Base-by-base conservation (phyloP, 1,140 invertebrate genomes). In the Bombus confusus region DNA sequence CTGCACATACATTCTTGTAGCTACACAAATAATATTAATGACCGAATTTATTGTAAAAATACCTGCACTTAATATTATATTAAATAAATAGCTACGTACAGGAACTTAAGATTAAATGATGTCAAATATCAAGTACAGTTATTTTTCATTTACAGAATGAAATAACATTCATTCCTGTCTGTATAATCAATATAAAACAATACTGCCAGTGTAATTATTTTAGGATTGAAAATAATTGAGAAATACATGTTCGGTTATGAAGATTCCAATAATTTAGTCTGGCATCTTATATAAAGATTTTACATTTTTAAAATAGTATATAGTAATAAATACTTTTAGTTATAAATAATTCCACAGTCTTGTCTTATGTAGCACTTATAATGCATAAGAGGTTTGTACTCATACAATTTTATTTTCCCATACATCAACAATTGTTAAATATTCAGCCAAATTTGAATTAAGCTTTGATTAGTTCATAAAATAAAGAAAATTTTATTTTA, bases 291-390 rank as follows among this genome's bases (percentile, higher is more conserved):
- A 83, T 62, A 15, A 85, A n/a, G 34, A 85, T 75, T 69, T 85
- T 34, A 80, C 71, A 76, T 86, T 83, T 88, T 83, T 52, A 59
- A 89, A 80, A 77, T 62, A 66, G 52, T 74, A 80, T 52, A 69
- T 80, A 75, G 74, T n/a, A 83, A 39, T 71, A 85, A 62, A 76
- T 59, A 52, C 31, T 43, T 80, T 80, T 81, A 71, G 64, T 52
- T 73, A 80, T n/a, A 82, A 86, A 80, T 78, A 87, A 89, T 85
- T 80, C 85, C 88, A 87, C 25, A 64, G 43, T 64, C 85, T 89
- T 89, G 74, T 89, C 85, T 89, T 84, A 75, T 80, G 78, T 82
- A 88, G 85, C 25, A 69, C 83, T 86, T 76, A 69, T 76, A 83
- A 76, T 80, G 5, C n/a, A 62, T 59, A 72, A 80, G 73, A 83